Evolutionary conservation across 2,888 invertebrate genomes (phyloP).

Genomic region (Pasiphila rectangulata): DNA sequence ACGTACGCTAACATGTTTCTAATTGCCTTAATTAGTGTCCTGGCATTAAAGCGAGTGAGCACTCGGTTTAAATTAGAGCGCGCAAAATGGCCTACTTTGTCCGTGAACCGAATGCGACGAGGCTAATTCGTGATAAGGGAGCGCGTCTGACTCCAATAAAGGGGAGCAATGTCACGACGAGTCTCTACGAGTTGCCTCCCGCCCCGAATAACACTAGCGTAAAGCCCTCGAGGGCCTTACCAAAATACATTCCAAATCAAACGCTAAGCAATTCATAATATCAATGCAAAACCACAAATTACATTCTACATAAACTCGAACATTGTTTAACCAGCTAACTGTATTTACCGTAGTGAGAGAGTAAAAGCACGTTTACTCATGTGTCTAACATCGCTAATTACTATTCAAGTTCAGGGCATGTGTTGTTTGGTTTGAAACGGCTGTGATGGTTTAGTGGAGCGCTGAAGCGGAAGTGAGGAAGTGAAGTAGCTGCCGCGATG

Average conservation of each 20-base stretch:
- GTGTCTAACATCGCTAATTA: slow-evolving; percentile 39
- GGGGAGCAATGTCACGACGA: slow-evolving; percentile 62
- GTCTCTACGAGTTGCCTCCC: slow-evolving; percentile 46
- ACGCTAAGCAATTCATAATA: slow-evolving; percentile 10
- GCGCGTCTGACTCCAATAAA: slow-evolving; percentile 64
- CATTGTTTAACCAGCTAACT: slow-evolving; percentile 29
- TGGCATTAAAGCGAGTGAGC: slow-evolving; percentile 61
- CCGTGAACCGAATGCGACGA: slow-evolving; percentile 67
- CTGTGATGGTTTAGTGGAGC: slow-evolving; percentile 30
- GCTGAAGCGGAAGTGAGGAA: slow-evolving; percentile 29
- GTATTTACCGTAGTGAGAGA: slow-evolving; percentile 38
- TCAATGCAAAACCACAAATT: slow-evolving; percentile 22
- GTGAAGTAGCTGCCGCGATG: slow-evolving; percentile 26
- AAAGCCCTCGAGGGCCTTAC: slow-evolving; percentile 40
- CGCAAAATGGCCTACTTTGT: slow-evolving; percentile 66
- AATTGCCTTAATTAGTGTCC: slow-evolving; percentile 74
- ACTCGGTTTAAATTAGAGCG: slow-evolving; percentile 69
- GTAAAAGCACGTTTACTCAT: slow-evolving; percentile 32
- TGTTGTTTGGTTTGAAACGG: slow-evolving; percentile 30
- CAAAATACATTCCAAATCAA: slow-evolving; percentile 25
- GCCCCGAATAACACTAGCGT: slow-evolving; percentile 56
- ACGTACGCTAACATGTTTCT: slow-evolving; percentile 60
- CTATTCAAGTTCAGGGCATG: slow-evolving; percentile 33
- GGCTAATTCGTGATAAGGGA: slow-evolving; percentile 74
- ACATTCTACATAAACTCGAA: slow-evolving; percentile 18